Base-by-base conservation (phyloP, 2,888 invertebrate genomes). In the Elysia crispata region DNA sequence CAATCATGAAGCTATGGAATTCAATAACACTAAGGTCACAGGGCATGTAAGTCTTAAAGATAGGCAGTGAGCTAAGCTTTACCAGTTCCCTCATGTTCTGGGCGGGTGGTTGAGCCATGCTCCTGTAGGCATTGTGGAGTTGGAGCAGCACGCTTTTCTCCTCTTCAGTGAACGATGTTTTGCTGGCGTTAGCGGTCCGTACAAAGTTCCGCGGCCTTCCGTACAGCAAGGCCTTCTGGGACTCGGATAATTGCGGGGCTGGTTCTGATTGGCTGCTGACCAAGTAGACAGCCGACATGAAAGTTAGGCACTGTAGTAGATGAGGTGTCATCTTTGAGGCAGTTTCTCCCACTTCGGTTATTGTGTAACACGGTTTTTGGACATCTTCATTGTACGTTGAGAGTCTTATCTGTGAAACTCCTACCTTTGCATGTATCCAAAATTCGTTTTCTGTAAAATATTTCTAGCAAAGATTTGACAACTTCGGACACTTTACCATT, bases 101-200 rank as follows among this genome's bases (percentile, higher is more conserved):
- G 8, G 76, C 76, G 5, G 49, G 66, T 3, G 76, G 76, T 1
- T 50, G 1, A 18, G 66, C 76, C 20, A 76, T 11, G 18, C 66
- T 66, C 50, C 76, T 76, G 67, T 76, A 76, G 1, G 76, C 13
- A 28, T 76, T 76, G 66, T 64, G 66, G 18, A 76, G 64, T 31
- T 76, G 66, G 20, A 76, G 20, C 8, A 76, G 28, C 23, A 25
- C 13, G 13, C 23, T 1, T 23, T 76, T 76, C 66, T 76, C 76
- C 33, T 76, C 76, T 15, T 1, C 28, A 23, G 76, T 76, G 50
- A 76, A 76, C 20, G 54, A 28, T 1, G 73, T 73, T 30, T 73
- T 73, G 18, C 50, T 57, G 20, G 31, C 13, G 30, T 41, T 41
- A 11, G 41, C 41, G 3, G 60, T 60, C 15, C 60, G 60, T n/a